phyloP scores from a whole-genome alignment of 2,113 vertebrate species.

The Tenebrosternarchus preto region DNA sequence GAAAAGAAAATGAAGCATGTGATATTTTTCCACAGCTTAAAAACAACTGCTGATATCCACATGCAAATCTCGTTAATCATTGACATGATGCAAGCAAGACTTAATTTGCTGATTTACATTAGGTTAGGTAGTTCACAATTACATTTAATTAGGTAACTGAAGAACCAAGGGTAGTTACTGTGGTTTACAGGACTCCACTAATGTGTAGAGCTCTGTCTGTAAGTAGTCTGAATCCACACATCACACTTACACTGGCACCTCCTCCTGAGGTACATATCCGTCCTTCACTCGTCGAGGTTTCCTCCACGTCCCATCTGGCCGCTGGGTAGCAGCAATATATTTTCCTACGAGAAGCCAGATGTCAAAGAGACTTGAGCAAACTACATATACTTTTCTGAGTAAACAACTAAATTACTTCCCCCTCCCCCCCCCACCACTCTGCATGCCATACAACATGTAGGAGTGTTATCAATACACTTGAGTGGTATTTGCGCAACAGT shows the following conservation, averaged over 20 bases:
- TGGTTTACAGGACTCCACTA: too few relatives aligned
- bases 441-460: too few relatives aligned
- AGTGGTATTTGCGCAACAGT: too few relatives aligned
- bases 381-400: too few relatives aligned
- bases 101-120: too few relatives aligned
- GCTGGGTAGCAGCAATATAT: constrained; percentile 91
- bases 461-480: too few relatives aligned
- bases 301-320: constrained; percentile 93
- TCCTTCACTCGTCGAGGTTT: constrained; percentile 90
- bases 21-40: background rate
- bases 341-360: constrained; percentile 75
- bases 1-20: constrained; percentile 17
- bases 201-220: background rate
- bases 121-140: too few relatives aligned
- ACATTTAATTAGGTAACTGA: too few relatives aligned
- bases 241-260: constrained; percentile 88
- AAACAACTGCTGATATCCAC: too few relatives aligned
- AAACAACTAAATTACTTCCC: too few relatives aligned
- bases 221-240: background rate
- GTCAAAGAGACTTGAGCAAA: background rate
- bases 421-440: too few relatives aligned
- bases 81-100: too few relatives aligned
- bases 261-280: constrained; percentile 92
- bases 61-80: background rate
- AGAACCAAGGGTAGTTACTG: background rate